Conservation (phyloP, 2,113 vertebrate genomes). For the Uropsilus gracilis region DNA sequence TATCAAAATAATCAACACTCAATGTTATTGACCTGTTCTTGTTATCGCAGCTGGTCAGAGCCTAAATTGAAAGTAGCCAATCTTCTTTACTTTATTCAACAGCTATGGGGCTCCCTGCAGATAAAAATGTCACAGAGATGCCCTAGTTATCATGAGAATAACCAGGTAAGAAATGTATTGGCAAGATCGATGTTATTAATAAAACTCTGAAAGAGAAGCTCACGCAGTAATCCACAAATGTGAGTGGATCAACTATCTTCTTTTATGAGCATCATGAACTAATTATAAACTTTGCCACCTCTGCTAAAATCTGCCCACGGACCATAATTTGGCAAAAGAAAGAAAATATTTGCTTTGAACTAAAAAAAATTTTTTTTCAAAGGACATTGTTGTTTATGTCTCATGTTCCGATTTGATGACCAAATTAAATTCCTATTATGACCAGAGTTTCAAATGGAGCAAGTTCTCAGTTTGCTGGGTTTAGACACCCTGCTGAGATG, state of each 20-base stretch:
- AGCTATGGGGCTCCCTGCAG: background rate
- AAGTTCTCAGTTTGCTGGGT: conserved; percentile 45
- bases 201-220: background rate
- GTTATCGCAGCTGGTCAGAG: background rate
- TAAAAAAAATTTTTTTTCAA: background rate
- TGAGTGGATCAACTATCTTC: background rate
- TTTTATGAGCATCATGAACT: background rate
- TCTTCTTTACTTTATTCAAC: background rate
- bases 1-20: background rate
- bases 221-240: background rate
- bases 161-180: background rate
- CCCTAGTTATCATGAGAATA: background rate
- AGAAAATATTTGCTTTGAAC: conserved; percentile 1
- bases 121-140: background rate
- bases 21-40: background rate
- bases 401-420: conserved; percentile 5
- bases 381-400: background rate
- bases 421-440: conserved; percentile 48
- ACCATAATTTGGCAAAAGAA: background rate
- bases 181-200: background rate
- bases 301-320: background rate
- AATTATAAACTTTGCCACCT: background rate
- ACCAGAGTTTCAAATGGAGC: conserved; percentile 38
- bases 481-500: conserved; percentile 20
- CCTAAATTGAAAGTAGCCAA: background rate